phyloP scores from a whole-genome alignment of 2,113 vertebrate species.

The Sander vitreus region DNA sequence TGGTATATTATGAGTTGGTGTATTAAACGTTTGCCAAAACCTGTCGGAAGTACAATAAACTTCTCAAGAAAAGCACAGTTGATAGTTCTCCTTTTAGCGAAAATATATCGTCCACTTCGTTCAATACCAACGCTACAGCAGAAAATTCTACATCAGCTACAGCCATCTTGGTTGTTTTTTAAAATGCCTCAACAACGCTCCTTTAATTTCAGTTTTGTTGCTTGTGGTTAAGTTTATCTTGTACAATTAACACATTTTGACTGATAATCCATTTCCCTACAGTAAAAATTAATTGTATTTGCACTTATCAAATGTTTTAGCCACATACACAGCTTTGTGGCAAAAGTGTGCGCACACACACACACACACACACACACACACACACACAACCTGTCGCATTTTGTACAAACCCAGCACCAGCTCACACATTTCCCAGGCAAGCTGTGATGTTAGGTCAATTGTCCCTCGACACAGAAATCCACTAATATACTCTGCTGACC shows the following conservation, averaged over 20 bases:
- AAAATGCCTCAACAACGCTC: too few relatives aligned
- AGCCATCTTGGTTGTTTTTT: too few relatives aligned
- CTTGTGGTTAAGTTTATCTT: conserved; percentile 15
- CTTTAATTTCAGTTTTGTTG: conserved; percentile 1
- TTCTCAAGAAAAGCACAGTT: too few relatives aligned
- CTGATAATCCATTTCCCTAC: conserved; percentile 29
- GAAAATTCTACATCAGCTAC: too few relatives aligned
- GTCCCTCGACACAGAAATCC: conserved; percentile 29
- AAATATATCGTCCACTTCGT: too few relatives aligned
- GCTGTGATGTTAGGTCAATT: conserved; percentile 58
- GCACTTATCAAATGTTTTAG: conserved; percentile 20
- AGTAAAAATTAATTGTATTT: conserved; percentile 19
- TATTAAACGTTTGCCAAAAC: too few relatives aligned
- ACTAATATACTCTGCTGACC: conserved; percentile 55
- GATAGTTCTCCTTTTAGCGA: too few relatives aligned
- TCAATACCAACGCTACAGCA: too few relatives aligned
- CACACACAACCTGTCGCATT: conserved; percentile 41
- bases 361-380: too few relatives aligned
- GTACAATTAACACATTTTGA: not conserved
- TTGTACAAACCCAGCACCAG: conserved; percentile 46
- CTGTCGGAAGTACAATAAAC: too few relatives aligned
- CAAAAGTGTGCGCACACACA: conserved; percentile 3
- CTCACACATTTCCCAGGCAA: conserved; percentile 41
- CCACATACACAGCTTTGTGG: not conserved
- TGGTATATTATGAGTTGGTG: too few relatives aligned